Conservation (phyloP, 2,888 invertebrate genomes). For the Aleiodes alternator region DNA sequence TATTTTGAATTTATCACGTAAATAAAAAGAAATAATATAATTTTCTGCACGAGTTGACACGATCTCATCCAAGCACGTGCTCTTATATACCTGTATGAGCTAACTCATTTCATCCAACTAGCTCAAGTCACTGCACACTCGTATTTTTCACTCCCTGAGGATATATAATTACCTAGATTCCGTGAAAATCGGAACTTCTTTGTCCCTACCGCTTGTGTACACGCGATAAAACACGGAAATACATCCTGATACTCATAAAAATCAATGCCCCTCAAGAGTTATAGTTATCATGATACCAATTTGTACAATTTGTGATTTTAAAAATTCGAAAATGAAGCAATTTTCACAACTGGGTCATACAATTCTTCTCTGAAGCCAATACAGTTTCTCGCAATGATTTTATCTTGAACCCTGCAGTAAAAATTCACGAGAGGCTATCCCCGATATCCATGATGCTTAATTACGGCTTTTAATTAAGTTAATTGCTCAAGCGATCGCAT, state of each 20-base stretch:
- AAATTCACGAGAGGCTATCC: not conserved
- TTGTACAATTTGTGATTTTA: not conserved
- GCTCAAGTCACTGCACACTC: slow-evolving; percentile 14
- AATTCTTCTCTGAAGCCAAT: not conserved
- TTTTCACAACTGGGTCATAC: slow-evolving; percentile 5
- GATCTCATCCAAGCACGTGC: not conserved
- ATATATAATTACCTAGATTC: slow-evolving; percentile 22
- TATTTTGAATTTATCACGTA: slow-evolving; percentile 10
- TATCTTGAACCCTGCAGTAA: slow-evolving; percentile 4
- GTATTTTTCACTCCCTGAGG: slow-evolving; percentile 19
- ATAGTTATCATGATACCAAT: slow-evolving; percentile 16
- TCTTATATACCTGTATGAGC: slow-evolving; percentile 8
- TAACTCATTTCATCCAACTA: slow-evolving; percentile 1
- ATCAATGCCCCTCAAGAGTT: not conserved
- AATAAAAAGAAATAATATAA: not conserved
- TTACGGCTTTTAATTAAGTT: slow-evolving; percentile 18
- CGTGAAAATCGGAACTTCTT: slow-evolving; percentile 32
- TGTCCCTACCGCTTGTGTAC: slow-evolving; percentile 6
- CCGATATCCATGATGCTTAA: slow-evolving; percentile 18
- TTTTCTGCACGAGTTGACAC: slow-evolving; percentile 31
- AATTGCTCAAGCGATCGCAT: slow-evolving; percentile 5
- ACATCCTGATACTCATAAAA: not conserved
- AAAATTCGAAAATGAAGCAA: not conserved
- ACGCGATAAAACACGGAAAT: slow-evolving; percentile 8
- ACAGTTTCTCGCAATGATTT: slow-evolving; percentile 8